Evolutionary conservation across 2,113 vertebrate genomes (phyloP).

Genomic region (Muscicapa adusta): DNA sequence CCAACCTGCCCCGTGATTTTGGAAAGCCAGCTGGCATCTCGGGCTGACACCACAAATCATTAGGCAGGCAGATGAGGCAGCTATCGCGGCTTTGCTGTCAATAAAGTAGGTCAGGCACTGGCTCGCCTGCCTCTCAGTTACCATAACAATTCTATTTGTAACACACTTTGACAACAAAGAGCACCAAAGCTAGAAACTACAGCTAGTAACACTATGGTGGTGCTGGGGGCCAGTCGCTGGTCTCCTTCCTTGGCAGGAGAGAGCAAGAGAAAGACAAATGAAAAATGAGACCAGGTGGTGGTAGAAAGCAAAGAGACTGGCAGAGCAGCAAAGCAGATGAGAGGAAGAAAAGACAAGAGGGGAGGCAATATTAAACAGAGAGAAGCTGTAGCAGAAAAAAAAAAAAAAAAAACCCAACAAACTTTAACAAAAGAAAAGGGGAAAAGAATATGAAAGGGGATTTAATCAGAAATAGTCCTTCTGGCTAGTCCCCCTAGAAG

Average conservation of each 20-base stretch:
- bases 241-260: background rate
- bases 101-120: background rate
- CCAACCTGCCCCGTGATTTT: background rate
- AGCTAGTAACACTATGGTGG: rapidly evolving
- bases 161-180: background rate
- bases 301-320: background rate
- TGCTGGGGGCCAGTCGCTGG: rapidly evolving
- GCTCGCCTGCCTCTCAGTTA: background rate
- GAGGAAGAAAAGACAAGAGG: background rate
- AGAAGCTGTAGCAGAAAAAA: background rate
- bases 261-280: background rate
- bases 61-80: background rate
- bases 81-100: background rate
- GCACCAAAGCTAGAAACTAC: background rate
- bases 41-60: background rate
- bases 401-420: background rate
- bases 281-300: background rate
- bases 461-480: background rate
- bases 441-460: background rate
- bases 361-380: background rate
- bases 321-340: background rate
- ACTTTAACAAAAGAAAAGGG: background rate
- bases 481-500: background rate
- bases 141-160: background rate
- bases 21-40: background rate